These are phyloP conservation scores for Muscicapa striata DNA, from an alignment of 2,797 vertebrate genomes.

Conservation along the genomic window DNA sequence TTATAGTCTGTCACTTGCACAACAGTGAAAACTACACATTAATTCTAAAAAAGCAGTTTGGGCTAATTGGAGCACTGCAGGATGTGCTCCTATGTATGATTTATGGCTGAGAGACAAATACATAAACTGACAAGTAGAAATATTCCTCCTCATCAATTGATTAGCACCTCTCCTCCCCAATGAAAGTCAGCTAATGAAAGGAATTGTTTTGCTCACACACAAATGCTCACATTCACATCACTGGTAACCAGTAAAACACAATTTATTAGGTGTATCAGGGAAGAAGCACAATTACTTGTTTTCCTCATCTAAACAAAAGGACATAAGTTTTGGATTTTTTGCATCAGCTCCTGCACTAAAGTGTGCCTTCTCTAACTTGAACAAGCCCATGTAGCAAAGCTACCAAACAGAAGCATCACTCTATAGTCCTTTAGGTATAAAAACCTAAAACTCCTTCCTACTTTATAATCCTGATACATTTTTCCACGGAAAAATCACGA, in stretches of 20 bases:
- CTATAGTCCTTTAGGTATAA: neutral
- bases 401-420: neutral
- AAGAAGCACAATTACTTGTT: neutral
- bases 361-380: neutral
- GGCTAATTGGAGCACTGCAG: neutral
- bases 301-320: neutral
- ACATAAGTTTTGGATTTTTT: neutral
- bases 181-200: neutral
- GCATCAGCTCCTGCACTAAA: neutral
- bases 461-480: neutral
- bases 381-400: fast-evolving
- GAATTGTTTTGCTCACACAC: neutral
- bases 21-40: neutral
- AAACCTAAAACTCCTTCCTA: neutral
- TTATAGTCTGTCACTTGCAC: neutral
- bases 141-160: neutral
- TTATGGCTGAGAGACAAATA: neutral
- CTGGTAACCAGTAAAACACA: neutral
- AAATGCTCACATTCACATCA: neutral
- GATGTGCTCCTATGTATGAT: neutral
- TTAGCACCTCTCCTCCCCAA: neutral
- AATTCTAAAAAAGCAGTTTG: neutral
- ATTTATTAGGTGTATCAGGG: neutral
- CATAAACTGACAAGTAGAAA: neutral
- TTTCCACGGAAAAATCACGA: neutral